Evolutionary conservation across 2,797 vertebrate species (phyloP).

Genomic region (Hylomyscus alleni): DNA sequence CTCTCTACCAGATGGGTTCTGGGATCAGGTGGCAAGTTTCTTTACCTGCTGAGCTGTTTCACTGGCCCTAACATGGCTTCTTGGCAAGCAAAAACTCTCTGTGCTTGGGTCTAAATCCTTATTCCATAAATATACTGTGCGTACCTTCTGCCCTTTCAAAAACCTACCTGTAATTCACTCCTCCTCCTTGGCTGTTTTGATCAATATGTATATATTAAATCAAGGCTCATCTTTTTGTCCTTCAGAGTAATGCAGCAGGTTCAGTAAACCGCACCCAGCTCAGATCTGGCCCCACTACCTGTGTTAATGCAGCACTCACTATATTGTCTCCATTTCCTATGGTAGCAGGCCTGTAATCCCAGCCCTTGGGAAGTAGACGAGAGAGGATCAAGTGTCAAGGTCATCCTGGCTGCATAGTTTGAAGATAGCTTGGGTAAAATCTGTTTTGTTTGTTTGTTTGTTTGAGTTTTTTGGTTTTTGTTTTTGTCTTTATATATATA

Average conservation of each 20-base stretch:
- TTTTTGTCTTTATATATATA: too few species aligned
- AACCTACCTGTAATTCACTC: not conserved
- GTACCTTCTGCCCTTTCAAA: not conserved
- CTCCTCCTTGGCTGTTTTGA: constrained; percentile 29
- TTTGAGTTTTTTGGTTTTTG: too few species aligned
- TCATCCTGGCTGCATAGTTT: too few species aligned
- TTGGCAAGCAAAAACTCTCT: constrained; percentile 9
- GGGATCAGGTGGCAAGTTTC: not conserved
- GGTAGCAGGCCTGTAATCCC: not conserved
- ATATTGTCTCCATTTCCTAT: not conserved
- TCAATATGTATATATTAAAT: constrained; percentile 11
- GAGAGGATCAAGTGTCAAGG: not conserved
- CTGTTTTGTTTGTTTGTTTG: too few species aligned
- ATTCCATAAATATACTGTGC: not conserved
- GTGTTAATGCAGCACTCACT: not conserved
- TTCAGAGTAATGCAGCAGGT: not conserved
- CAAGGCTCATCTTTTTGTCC: not conserved
- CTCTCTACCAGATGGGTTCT: not conserved
- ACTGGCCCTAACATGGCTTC: not conserved
- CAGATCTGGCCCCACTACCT: not conserved
- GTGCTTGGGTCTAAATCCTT: constrained; percentile 39
- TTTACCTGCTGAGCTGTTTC: not conserved
- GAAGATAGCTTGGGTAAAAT: not conserved
- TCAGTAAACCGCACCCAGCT: not conserved
- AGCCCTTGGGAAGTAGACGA: not conserved